A percentile compares a stretch with the other conserved stretches of the same genome.
phyloP scores from a whole-genome alignment of 2,888 invertebrate genomes.

The Torymus tubicola region DNA sequence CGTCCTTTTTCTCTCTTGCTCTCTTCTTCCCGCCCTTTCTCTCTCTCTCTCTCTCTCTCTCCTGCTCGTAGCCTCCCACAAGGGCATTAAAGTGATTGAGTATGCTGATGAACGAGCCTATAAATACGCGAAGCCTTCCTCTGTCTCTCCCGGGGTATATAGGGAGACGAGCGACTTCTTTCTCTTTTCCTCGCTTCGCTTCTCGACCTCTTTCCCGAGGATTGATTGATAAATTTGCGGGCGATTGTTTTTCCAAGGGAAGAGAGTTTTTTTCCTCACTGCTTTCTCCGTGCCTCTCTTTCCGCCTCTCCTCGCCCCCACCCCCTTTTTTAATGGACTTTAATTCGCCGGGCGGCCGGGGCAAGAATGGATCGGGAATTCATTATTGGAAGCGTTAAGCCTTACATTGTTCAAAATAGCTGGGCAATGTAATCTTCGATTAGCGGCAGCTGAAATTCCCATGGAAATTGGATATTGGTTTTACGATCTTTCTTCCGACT shows the following conservation, averaged over 20 bases:
- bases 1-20: not conserved
- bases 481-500: constrained; percentile 6
- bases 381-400: constrained; percentile 44
- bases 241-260: constrained; percentile 47
- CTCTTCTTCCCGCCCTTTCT: not conserved
- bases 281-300: not conserved
- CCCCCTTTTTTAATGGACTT: constrained; percentile 43
- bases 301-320: not conserved
- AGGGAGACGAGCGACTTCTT: not conserved
- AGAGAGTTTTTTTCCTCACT: constrained; percentile 15
- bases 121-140: constrained; percentile 34
- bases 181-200: not conserved
- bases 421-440: constrained; percentile 49
- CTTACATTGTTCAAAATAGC: constrained; percentile 43
- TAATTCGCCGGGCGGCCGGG: constrained; percentile 27
- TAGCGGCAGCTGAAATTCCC: constrained; percentile 9
- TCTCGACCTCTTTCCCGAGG: constrained; percentile 3
- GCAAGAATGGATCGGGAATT: constrained; percentile 31
- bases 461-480: constrained; percentile 37
- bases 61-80: not conserved
- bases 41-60: not conserved
- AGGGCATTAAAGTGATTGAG: constrained; percentile 55
- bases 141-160: not conserved
- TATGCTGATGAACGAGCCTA: constrained; percentile 53
- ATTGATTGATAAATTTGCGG: constrained; percentile 56